These are phyloP conservation scores for Sula dactylatra DNA, from an alignment of 2,113 vertebrate species.

Conservation along the genomic window DNA sequence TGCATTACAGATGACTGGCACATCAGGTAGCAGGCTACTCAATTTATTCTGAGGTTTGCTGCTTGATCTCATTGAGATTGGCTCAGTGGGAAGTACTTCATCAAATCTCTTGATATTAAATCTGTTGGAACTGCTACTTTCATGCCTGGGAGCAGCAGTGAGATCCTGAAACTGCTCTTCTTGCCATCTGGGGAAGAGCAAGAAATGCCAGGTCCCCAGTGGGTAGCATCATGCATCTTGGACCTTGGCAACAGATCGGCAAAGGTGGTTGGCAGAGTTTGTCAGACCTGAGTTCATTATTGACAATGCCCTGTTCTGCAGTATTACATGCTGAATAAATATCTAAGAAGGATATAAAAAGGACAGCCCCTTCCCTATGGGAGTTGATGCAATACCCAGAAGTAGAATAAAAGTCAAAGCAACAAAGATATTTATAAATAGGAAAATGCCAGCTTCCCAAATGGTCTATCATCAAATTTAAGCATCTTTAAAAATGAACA, in stretches of 20 bases:
- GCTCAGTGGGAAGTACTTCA: neutral
- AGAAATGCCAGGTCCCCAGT: neutral
- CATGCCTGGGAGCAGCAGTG: neutral
- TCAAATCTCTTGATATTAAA: neutral
- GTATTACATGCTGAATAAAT: constrained; percentile 5
- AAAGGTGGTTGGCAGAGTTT: neutral
- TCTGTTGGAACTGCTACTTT: neutral
- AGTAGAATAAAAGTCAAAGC: constrained; percentile 16
- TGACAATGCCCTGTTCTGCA: neutral
- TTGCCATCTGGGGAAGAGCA: neutral
- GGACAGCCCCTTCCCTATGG: neutral
- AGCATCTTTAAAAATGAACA: neutral
- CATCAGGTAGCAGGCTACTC: neutral
- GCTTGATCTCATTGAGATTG: neutral
- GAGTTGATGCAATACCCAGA: neutral
- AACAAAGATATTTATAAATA: constrained; percentile 5
- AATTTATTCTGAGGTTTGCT: neutral
- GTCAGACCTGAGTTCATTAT: neutral
- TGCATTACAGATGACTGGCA: neutral
- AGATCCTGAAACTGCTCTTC: neutral
- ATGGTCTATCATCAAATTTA: neutral
- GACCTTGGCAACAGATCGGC: neutral
- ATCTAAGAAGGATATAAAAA: neutral
- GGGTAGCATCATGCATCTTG: neutral
- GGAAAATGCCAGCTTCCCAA: neutral